Evolutionary conservation across 2,113 vertebrate genomes (phyloP).

Genomic region (Malurus cyaneus): DNA sequence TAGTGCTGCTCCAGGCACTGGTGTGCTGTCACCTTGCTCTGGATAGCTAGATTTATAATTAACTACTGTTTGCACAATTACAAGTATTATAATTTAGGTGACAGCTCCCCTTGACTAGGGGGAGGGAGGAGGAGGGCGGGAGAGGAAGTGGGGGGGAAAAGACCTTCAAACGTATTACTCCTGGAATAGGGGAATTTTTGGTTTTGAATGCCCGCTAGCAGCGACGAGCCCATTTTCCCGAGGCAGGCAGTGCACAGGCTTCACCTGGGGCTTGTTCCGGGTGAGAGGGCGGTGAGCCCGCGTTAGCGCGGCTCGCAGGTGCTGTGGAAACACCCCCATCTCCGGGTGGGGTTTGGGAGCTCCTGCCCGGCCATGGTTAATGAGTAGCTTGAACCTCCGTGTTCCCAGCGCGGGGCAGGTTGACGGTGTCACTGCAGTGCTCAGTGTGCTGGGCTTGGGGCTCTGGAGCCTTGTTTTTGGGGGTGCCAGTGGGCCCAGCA

Average conservation of each 20-base stretch:
- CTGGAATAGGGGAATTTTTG: neutral
- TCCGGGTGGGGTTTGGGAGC: neutral
- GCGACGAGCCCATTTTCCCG: accelerated
- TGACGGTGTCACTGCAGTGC: accelerated
- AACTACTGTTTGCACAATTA: neutral
- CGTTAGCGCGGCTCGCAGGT: neutral
- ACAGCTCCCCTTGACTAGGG: neutral
- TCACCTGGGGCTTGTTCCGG: neutral
- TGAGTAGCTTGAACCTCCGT: neutral
- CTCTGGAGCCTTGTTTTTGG: accelerated
- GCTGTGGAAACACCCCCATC: neutral
- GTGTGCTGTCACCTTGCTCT: neutral
- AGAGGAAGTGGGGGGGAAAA: neutral
- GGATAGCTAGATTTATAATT: neutral
- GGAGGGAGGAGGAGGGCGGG: no score
- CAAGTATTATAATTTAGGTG: neutral
- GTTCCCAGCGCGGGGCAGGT: accelerated
- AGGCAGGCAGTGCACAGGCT: neutral
- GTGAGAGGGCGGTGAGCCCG: accelerated
- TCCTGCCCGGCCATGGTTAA: neutral
- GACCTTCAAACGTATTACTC: neutral
- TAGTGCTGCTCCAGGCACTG: neutral
- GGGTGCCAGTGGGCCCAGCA: accelerated
- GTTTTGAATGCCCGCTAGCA: neutral
- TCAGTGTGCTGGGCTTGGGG: accelerated